phyloP scores from a whole-genome alignment of 2,113 vertebrate genomes.

The Trichechus manatus region DNA sequence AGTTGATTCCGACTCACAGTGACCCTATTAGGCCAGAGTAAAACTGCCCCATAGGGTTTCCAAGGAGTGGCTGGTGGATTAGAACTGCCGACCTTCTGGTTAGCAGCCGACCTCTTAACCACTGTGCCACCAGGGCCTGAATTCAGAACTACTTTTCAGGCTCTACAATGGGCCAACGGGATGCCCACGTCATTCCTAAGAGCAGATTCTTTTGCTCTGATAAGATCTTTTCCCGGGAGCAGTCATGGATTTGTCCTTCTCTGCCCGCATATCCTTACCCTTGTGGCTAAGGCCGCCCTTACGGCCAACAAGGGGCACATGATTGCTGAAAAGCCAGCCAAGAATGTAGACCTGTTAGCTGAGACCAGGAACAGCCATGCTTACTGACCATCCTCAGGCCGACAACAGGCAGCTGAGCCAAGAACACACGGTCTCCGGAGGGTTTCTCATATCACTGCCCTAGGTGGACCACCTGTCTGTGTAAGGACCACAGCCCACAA shows the following conservation, averaged over 20 bases:
- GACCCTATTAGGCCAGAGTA: too few species aligned
- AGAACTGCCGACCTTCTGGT: too few species aligned
- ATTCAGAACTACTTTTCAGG: neutral
- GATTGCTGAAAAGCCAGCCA: neutral
- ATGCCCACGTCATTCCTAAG: neutral
- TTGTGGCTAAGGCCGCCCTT: neutral
- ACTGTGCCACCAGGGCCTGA: neutral
- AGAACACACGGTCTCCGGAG: neutral
- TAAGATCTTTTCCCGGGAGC: neutral
- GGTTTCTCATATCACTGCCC: neutral
- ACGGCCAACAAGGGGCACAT: accelerated
- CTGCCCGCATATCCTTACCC: too few species aligned
- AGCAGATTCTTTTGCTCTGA: accelerated
- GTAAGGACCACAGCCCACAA: neutral
- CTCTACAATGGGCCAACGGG: neutral
- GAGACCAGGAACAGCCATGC: neutral
- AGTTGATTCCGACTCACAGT: too few species aligned
- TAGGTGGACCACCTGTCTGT: accelerated
- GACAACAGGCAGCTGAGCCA: neutral
- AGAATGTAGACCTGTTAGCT: neutral
- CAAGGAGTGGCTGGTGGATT: too few species aligned
- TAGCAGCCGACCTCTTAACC: too few species aligned
- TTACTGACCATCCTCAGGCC: neutral
- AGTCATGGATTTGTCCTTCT: neutral
- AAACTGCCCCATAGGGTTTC: too few species aligned